A percentile compares a stretch with the other conserved stretches of the same genome.
Evolutionary conservation across 2,113 vertebrate species (phyloP).

Genomic region (Muntiacus reevesi): DNA sequence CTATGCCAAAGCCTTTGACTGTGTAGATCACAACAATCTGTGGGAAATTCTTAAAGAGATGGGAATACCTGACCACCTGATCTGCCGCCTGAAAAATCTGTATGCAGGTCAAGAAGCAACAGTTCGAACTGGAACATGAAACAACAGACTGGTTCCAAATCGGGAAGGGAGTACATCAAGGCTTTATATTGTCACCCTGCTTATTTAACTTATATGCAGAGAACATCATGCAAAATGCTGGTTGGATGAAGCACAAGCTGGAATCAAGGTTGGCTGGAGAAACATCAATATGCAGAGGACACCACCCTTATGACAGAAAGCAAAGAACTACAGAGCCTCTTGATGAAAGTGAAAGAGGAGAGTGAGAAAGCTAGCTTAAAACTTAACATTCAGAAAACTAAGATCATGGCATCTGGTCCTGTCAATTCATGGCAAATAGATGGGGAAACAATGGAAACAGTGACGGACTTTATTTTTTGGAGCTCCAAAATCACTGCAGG

Average conservation of each 20-base stretch:
- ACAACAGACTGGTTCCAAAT: background rate
- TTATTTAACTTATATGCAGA: background rate
- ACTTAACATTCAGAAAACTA: background rate
- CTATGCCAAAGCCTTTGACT: background rate
- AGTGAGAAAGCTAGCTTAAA: background rate
- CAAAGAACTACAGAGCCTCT: background rate
- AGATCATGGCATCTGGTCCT: background rate
- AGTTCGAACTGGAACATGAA: background rate
- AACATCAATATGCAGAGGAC: background rate
- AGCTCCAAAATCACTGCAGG: background rate
- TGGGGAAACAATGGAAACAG: background rate
- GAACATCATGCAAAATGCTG: background rate
- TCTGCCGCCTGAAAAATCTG: background rate
- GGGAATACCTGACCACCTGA: background rate
- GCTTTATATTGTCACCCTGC: background rate
- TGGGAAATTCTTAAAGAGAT: background rate
- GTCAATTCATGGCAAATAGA: background rate
- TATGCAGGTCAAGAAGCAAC: background rate
- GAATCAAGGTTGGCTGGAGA: background rate
- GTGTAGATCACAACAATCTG: background rate
- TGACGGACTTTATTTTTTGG: background rate
- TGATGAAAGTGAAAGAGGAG: background rate
- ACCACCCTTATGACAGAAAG: background rate
- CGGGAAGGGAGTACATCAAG: background rate
- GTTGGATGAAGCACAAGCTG: background rate